Base-by-base conservation (phyloP, 2,797 vertebrate species). In the Rousettus madagascariensis region DNA sequence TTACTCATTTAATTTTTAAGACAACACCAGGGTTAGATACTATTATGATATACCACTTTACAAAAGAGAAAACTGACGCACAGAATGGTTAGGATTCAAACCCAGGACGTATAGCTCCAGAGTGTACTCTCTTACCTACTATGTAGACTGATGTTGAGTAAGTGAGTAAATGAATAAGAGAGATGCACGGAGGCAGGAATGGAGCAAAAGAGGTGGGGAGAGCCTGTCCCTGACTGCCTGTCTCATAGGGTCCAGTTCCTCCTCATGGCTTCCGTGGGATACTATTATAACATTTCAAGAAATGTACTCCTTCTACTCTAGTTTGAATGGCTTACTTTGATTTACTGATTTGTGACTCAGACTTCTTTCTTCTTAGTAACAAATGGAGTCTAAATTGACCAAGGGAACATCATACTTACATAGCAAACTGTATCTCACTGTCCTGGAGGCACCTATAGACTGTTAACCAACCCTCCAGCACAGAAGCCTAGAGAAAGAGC, bases 61-160 rank as follows among this genome's bases (percentile, higher is more conserved):
- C n/a, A 86, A 46, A 86, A 63, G n/a, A 92, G 66, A 90, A 87
- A 77, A 90, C 16, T 65, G 74, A 95, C 36, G 36, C 41, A 72
- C 3, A 82, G 22, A n/a, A 79, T 61, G 36, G 26, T 95, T 92
- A 84, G 30, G 8, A 68, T 74, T 85, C 51, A 82, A 68, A 77
- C 9, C 33, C 22, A 72, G 17, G 38, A 75, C 49, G 41, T 86
- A 36, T 36, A 26, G 4, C 5, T 88, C n/a, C 9, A 57, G n/a
- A 79, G 41, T 36, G 33, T 24, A 83, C 2, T 10, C 4, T 79
- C 30, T 57, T 33, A 41, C 9, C 41, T 36, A 22, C 5, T 46
- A 15, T 2, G 4, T 30, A n/a, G 2, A 8, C 24, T 65, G n/a
- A 38, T 61, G 41, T 17, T 41, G 22, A 87, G 15, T 77, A 11